A percentile compares a stretch with the other conserved stretches of the same genome.
phyloP scores from a whole-genome alignment of 2,113 vertebrate genomes.

The Xiphias gladius region DNA sequence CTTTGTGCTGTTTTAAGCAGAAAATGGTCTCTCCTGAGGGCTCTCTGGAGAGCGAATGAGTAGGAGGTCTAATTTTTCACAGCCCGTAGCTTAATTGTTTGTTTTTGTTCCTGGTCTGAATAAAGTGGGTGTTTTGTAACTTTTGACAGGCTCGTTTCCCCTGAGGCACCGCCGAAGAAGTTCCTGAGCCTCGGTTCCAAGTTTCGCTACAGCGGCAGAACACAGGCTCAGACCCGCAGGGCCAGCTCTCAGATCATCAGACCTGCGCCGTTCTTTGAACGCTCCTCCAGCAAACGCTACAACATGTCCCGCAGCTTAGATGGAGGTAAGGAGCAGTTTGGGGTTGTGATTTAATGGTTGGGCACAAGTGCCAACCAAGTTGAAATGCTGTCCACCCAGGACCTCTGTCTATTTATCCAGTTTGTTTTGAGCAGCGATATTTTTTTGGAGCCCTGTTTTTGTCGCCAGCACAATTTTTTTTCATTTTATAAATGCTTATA shows the following conservation, averaged over 20 bases:
- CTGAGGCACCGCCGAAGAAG: slow-evolving; percentile 96
- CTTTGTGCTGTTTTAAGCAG: slow-evolving; percentile 43
- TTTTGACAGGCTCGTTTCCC: slow-evolving; percentile 89
- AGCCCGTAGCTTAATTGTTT: slow-evolving; percentile 2
- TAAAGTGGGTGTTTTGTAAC: slow-evolving; percentile 39
- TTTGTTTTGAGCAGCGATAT: neutral
- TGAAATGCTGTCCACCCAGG: neutral
- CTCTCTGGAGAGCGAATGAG: slow-evolving; percentile 42
- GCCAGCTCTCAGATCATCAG: slow-evolving; percentile 95
- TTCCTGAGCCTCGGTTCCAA: slow-evolving; percentile 97
- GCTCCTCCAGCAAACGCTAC: slow-evolving; percentile 94
- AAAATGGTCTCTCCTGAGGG: slow-evolving; percentile 21
- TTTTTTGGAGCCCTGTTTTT: neutral
- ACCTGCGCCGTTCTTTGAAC: slow-evolving; percentile 93
- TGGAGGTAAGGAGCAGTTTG: slow-evolving; percentile 84
- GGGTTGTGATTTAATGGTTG: neutral
- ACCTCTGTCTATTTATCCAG: neutral
- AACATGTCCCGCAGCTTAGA: slow-evolving; percentile 97
- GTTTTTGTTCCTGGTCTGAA: slow-evolving; percentile 45
- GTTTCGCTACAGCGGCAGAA: slow-evolving; percentile 97
- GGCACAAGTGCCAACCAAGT: neutral
- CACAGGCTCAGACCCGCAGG: slow-evolving; percentile 93
- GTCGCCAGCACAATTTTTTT: neutral
- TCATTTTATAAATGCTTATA: neutral
- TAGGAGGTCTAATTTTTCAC: neutral